Evolutionary conservation across 2,113 vertebrate genomes (phyloP).

Genomic region (Sula dactylatra): DNA sequence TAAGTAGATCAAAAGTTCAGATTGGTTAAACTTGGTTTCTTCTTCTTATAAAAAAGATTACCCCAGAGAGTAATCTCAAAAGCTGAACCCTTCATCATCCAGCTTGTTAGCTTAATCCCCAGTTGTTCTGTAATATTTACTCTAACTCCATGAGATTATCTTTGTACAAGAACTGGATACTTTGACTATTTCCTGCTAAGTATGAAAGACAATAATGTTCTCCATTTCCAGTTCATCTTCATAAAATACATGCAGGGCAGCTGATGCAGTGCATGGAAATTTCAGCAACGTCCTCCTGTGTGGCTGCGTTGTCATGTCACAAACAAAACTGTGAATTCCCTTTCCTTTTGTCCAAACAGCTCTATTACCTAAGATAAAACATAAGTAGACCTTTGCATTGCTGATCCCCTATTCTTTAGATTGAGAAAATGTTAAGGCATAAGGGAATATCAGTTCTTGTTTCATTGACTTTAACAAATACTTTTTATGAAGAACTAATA

Average conservation of each 20-base stretch:
- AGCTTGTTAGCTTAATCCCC: not conserved
- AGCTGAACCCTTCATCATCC: not conserved
- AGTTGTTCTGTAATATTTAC: not conserved
- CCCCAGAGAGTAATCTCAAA: not conserved
- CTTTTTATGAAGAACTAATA: not conserved
- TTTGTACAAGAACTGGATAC: not conserved
- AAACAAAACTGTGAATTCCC: not conserved
- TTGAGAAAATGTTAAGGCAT: not conserved
- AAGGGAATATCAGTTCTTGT: not conserved
- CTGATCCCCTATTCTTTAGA: not conserved
- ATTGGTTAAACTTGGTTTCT: not conserved
- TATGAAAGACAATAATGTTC: not conserved
- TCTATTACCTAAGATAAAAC: not conserved
- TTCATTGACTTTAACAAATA: not conserved
- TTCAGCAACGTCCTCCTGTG: not conserved
- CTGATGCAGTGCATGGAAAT: not conserved
- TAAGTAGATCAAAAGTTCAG: not conserved
- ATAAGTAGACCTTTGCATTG: not conserved
- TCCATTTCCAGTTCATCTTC: not conserved
- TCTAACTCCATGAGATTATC: not conserved
- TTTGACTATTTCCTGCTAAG: not conserved
- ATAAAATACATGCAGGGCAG: not conserved
- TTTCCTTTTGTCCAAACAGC: not conserved
- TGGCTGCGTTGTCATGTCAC: accelerated
- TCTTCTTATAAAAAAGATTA: not conserved